Base-by-base conservation (phyloP, 2,888 invertebrate genomes). In the Panzeria rudis region DNA sequence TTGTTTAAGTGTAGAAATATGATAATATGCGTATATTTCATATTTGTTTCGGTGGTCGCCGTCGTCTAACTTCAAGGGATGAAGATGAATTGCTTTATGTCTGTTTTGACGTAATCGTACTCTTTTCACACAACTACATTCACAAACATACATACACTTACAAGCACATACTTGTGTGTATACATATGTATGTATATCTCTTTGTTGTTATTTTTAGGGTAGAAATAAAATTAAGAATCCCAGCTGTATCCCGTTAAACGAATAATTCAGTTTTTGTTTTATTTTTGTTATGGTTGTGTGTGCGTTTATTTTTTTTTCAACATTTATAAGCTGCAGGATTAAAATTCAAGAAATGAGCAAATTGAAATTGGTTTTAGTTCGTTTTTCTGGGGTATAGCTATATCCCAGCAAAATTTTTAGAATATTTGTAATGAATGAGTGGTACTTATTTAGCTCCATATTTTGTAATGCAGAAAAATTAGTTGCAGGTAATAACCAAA, bases 1-100 rank as follows among this genome's bases (percentile, higher is more conserved):
- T 83, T 83, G 82, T 83, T 72, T 83, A 83, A 83, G 82, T 77
- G 66, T 81, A 88, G 90, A 90, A 90, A 90, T 90, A 90, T 90
- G 90, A 90, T 90, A 90, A 90, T 90, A 88, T 87, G 88, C 86
- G 87, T 87, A 84, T 83, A 78, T 85, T 85, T 85, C 85, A 85
- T 85, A 85, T 85, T 85, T 79, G 85, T 73, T 83, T 68, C 86
- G 83, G 83, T 83, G 83, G 86, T 86, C 82, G 83, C 62, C 62
- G 64, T 61, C 62, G 50, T 29, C 62, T 54, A 61, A 52, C 62
- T 56, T 86, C 89, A 89, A 88, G 90, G 90, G 91, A 90, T 89
- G 89, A 91, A 90, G 90, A 90, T 89, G 89, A 89, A 90, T 90
- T 89, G 89, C 89, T 90, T 89, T 90, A 89, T 89, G 89, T 89